Evolutionary conservation across 2,888 invertebrate genomes (phyloP), one percentile per base, ranked within the genome.

Genomic region (Crematogaster levior): DNA sequence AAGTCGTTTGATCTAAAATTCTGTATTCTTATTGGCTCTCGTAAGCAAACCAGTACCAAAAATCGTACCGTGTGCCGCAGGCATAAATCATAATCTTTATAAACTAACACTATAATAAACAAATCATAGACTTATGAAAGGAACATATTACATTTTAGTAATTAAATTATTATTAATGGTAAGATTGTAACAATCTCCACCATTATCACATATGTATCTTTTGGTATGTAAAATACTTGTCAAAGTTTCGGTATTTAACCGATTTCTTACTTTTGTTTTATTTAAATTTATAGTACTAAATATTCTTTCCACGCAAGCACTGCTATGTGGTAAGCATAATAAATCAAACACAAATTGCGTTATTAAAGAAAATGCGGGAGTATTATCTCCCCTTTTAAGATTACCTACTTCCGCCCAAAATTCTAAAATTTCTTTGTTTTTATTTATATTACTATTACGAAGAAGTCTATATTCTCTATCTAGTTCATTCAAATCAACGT

Each of bases 391-490:
- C 9, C 21, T 63, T 63, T 63, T 43, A 21, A 24, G 10, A 24
- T 43, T 43, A 24, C 40, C 40, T 63, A 40, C 15, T 63, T 63
- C 40, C 1, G 15, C 24, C 63, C 24, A 63, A 63, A 63, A 63
- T 24, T 63, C 24, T 7, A 63, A 15, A 12, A 40, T 24, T 63
- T 63, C 40, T 40, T 63, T 6, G 12, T 63, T 40, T 63, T 63
- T 63, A 40, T 63, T 63, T 63, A 63, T 5, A 63, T 40, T 63
- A 63, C n/a, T 63, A 63, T 63, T 63, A 63, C 40, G 63, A 40
- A 63, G 40, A 1, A 63, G 63, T 15, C 24, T 63, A 40, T 63
- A 63, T 9, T 63, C 43, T 63, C 63, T 63, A 0, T 63, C 40
- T 15, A 63, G 7, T 63, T 43, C 63, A 63, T 63, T 63, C n/a